phyloP scores from a whole-genome alignment of 2,797 vertebrate species.

The Diceros bicornis region DNA sequence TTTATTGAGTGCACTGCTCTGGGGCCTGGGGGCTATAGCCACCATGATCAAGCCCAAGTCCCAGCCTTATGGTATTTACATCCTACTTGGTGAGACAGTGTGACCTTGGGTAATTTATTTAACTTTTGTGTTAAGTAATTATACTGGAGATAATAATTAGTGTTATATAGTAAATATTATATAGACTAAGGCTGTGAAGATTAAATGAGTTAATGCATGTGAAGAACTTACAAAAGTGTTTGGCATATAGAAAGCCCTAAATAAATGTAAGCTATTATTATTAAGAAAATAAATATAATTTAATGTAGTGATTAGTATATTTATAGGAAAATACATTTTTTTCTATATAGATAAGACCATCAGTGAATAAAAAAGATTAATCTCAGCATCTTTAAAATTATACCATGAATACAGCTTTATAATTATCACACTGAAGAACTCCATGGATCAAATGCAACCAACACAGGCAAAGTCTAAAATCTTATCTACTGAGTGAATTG shows the following conservation, averaged over 20 bases:
- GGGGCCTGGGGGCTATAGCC: background rate
- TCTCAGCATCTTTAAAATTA: slow-evolving; percentile 57
- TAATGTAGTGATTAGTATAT: slow-evolving; percentile 4
- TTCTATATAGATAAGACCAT: slow-evolving; percentile 14
- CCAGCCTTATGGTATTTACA: background rate
- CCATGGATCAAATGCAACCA: slow-evolving; percentile 7
- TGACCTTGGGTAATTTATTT: background rate
- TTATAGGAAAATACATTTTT: slow-evolving; percentile 38
- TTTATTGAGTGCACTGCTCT: background rate
- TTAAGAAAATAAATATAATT: slow-evolving; percentile 32
- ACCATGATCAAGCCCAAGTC: background rate
- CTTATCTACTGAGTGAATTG: background rate
- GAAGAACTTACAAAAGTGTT: slow-evolving; percentile 31
- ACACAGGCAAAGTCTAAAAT: background rate
- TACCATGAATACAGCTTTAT: background rate
- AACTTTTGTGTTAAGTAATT: slow-evolving; percentile 23
- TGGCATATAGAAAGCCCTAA: background rate
- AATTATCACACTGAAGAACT: slow-evolving; percentile 48
- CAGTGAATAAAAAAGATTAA: background rate
- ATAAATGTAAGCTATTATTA: slow-evolving; percentile 15
- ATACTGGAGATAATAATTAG: background rate
- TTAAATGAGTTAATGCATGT: background rate
- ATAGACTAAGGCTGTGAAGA: slow-evolving; percentile 22
- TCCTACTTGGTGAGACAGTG: background rate
- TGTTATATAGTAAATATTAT: background rate